Base-by-base conservation (phyloP, 1,140 invertebrate species). In the Holotrichia oblita region DNA sequence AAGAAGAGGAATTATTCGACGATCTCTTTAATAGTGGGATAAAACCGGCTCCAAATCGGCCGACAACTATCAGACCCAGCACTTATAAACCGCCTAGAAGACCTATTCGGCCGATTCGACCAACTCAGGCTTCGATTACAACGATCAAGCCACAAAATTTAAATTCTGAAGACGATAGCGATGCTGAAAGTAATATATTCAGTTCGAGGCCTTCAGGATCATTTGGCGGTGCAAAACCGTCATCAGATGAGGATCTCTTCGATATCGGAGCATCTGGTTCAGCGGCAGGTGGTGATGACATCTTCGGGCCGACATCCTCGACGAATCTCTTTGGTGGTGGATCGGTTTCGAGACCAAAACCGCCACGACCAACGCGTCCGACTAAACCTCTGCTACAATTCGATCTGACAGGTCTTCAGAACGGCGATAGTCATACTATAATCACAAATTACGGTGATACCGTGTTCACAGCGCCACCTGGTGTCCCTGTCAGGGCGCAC, bases 401-500 rank as follows among this genome's bases (percentile, higher is more conserved):
- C 40, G 73, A 74, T n/a, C 41, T 74, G 12, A 42, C 73, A 20
- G 73, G n/a, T n/a, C n/a, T 20, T 14, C 14, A 74, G 3, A 20
- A 17, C 9, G 40, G 73, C 2, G 61, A 69, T 20, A 40, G 41
- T 48, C 75, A 76, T 20, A 91, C 91, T 0, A 87, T 93, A 14
- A 91, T 93, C 80, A 91, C 88, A 78, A 93, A 92, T 83, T 87
- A 91, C 81, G 91, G 91, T 6, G 87, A 90, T 80, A 89, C 89
- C 81, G 87, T 88, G 76, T 90, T 92, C 80, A 89, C 89, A 1
- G 89, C 93, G 76, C 91, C 92, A 0, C 90, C 92, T 0, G 92
- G 92, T 3, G 89, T 91, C 14, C 90, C 92, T 20, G 91, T 93
- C 3, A 88, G 92, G 74, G 93, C 92, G 0, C 92, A 93, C 84